Evolutionary conservation across 2,888 invertebrate species (phyloP).

Genomic region (Anaspis maculata): DNA sequence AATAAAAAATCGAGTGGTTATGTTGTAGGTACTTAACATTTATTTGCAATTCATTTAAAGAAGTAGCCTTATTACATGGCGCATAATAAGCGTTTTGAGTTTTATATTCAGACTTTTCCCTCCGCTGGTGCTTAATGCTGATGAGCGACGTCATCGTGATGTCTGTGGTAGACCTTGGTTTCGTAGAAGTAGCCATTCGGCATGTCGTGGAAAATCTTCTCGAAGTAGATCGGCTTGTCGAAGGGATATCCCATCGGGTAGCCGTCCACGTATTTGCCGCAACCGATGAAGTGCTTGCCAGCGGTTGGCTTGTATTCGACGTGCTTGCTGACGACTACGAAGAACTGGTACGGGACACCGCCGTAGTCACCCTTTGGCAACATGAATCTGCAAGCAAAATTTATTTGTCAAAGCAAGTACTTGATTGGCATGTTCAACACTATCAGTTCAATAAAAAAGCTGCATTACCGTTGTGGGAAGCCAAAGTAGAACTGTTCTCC

Average conservation of each 20-base stretch:
- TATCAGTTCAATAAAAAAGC: conserved; percentile 1
- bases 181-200: conserved; percentile 62
- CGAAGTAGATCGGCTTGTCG: conserved; percentile 53
- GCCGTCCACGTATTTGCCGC: conserved; percentile 44
- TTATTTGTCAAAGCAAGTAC: conserved; percentile 1
- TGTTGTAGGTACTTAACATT: too few relatives aligned
- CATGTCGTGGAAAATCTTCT: conserved; percentile 51
- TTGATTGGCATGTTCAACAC: too few relatives aligned
- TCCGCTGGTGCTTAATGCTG: too few relatives aligned
- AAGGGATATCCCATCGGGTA: conserved; percentile 67
- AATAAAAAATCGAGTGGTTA: too few relatives aligned
- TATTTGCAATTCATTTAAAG: too few relatives aligned
- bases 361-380: conserved; percentile 60
- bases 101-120: too few relatives aligned
- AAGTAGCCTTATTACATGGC: too few relatives aligned
- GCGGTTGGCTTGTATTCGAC: conserved; percentile 31
- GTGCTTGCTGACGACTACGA: conserved; percentile 43
- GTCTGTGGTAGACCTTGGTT: conserved; percentile 53
- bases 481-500: conserved; percentile 54
- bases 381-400: conserved; percentile 41
- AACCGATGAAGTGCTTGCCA: conserved; percentile 15
- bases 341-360: conserved; percentile 52
- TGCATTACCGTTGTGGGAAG: conserved; percentile 54
- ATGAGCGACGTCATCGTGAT: neutral
- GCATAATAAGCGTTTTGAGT: too few relatives aligned